phyloP scores from a whole-genome alignment of 2,888 invertebrate species.

The Acrobasis suavella region DNA sequence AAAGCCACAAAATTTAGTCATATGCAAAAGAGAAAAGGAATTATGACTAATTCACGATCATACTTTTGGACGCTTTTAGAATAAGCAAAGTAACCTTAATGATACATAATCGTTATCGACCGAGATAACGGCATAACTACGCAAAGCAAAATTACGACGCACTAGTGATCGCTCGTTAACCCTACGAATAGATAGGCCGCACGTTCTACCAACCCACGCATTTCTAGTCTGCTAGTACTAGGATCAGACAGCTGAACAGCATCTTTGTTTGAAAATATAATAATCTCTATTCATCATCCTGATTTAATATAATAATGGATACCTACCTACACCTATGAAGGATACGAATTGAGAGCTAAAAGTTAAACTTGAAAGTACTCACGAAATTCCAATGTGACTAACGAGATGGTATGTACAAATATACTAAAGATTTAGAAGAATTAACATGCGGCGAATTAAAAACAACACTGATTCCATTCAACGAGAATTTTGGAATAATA shows the following conservation, averaged over 20 bases:
- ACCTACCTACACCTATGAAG: conserved; percentile 33
- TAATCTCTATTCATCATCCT: not conserved
- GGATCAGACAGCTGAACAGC: not conserved
- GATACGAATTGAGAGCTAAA: conserved; percentile 50
- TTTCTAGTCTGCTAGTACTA: conserved; percentile 20
- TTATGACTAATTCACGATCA: not conserved
- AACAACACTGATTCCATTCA: conserved; percentile 32
- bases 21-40: not conserved
- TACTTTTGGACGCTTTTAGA: conserved; percentile 26
- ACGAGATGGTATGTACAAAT: conserved; percentile 31
- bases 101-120: conserved; percentile 58
- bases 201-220: conserved; percentile 44
- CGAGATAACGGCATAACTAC: conserved; percentile 75
- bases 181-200: conserved; percentile 44
- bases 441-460: conserved; percentile 24
- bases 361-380: conserved; percentile 57
- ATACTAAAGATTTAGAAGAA: conserved; percentile 28
- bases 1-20: conserved; percentile 27
- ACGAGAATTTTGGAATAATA: conserved; percentile 52
- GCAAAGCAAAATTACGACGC: conserved; percentile 76
- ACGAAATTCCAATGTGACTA: conserved; percentile 31
- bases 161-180: conserved; percentile 57
- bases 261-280: not conserved
- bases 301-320: conserved; percentile 33
- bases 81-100: conserved; percentile 33